phyloP scores from a whole-genome alignment of 2,888 invertebrate species.

The Graphium colonna region DNA sequence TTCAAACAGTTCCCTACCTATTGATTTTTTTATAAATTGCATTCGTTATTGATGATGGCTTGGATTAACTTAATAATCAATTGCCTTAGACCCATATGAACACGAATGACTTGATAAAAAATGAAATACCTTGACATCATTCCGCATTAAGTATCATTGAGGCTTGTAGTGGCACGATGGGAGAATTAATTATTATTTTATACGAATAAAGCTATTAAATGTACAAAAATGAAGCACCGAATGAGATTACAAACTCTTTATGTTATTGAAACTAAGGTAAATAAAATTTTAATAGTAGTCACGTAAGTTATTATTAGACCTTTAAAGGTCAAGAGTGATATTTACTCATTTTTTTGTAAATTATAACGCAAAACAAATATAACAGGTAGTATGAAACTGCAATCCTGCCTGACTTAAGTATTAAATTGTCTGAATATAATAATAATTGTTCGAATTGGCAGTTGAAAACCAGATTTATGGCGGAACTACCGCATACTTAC shows the following conservation, averaged over 20 bases:
- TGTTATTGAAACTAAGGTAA: background rate
- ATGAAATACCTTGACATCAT: conserved; percentile 36
- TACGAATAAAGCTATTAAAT: too few relatives aligned
- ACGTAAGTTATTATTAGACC: too few relatives aligned
- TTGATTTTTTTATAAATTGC: too few relatives aligned
- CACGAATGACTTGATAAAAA: background rate
- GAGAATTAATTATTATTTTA: background rate
- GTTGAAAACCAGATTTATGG: conserved; percentile 11
- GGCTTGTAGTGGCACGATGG: conserved; percentile 20
- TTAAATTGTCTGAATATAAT: background rate
- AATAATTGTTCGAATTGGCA: conserved; percentile 1
- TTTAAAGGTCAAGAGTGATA: too few relatives aligned
- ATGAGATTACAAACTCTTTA: too few relatives aligned
- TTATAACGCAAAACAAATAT: background rate
- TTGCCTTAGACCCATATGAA: background rate
- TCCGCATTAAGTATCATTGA: conserved; percentile 25
- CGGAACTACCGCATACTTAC: conserved; percentile 16
- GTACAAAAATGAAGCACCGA: too few relatives aligned
- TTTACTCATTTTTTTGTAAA: background rate
- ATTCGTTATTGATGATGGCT: background rate
- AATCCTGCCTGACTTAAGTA: background rate
- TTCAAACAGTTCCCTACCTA: too few relatives aligned
- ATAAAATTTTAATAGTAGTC: too few relatives aligned
- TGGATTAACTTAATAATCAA: background rate
- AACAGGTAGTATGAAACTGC: background rate